phyloP scores from a whole-genome alignment of 2,888 invertebrate species.

The Buathra laborator region DNA sequence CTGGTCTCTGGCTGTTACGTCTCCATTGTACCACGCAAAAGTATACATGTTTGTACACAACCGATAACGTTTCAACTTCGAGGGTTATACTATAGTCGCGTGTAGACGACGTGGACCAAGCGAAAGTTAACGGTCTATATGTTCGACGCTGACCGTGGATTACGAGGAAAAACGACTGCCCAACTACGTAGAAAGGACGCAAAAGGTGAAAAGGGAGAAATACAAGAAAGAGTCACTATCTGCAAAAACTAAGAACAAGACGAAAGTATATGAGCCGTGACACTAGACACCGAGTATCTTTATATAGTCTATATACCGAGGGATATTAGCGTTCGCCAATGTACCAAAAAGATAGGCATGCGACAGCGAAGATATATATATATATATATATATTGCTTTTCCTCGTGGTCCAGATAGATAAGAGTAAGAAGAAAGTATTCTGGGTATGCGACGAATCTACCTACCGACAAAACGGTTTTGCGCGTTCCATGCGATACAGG shows the following conservation, averaged over 20 bases:
- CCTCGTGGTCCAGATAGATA: constrained; percentile 42
- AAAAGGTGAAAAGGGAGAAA: neutral
- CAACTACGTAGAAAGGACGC: constrained; percentile 13
- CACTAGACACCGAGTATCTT: constrained; percentile 38
- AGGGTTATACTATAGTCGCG: neutral
- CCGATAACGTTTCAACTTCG: constrained; percentile 12
- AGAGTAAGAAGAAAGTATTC: constrained; percentile 18
- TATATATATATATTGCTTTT: neutral
- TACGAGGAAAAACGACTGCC: neutral
- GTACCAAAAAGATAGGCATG: constrained; percentile 10
- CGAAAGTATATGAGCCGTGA: constrained; percentile 43
- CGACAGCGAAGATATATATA: neutral
- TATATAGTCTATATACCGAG: constrained; percentile 19
- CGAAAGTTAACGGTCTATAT: constrained; percentile 16
- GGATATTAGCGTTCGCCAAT: constrained; percentile 19
- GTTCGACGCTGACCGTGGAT: neutral
- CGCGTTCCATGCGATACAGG: neutral
- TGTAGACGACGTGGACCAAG: constrained; percentile 32
- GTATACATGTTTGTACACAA: neutral
- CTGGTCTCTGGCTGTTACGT: neutral
- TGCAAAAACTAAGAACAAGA: constrained; percentile 3
- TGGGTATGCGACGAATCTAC: constrained; percentile 1
- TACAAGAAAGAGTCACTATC: constrained; percentile 11
- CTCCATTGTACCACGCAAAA: neutral
- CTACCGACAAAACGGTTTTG: constrained; percentile 7